phyloP scores from a whole-genome alignment of 2,113 vertebrate species.

The Campylomormyrus tamandua region DNA sequence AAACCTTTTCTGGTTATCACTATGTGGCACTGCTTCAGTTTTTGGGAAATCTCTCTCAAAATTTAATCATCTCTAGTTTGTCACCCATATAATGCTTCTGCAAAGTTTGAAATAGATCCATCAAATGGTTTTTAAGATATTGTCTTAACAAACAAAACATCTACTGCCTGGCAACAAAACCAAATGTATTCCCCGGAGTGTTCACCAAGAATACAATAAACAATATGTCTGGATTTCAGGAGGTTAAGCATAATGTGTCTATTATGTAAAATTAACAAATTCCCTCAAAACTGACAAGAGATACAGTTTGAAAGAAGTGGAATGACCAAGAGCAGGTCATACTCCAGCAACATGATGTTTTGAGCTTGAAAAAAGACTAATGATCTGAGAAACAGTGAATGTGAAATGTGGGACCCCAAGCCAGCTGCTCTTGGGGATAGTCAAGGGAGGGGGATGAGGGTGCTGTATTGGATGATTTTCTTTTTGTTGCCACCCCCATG shows the following conservation, averaged over 20 bases:
- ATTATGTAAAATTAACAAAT: neutral
- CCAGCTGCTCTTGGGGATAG: neutral
- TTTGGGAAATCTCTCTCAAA: neutral
- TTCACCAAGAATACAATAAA: neutral
- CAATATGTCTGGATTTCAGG: neutral
- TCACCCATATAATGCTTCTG: neutral
- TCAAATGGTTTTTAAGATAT: neutral
- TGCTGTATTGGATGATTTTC: neutral
- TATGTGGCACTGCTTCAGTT: neutral
- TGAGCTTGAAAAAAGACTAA: neutral
- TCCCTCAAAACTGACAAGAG: neutral
- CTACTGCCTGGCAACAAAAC: neutral
- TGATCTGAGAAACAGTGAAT: neutral
- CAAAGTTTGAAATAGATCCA: neutral
- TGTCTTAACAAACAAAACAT: neutral
- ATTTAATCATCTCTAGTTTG: neutral
- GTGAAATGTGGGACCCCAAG: neutral
- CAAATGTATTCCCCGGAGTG: neutral
- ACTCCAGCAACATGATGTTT: neutral
- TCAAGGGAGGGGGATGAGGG: neutral
- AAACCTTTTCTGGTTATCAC: neutral
- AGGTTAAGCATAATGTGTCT: neutral
- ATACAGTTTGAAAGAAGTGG: neutral
- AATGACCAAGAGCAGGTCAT: neutral
- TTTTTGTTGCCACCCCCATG: neutral